Evolutionary conservation across 2,797 vertebrate genomes (phyloP).

Genomic region (Anolis apletophallus): DNA sequence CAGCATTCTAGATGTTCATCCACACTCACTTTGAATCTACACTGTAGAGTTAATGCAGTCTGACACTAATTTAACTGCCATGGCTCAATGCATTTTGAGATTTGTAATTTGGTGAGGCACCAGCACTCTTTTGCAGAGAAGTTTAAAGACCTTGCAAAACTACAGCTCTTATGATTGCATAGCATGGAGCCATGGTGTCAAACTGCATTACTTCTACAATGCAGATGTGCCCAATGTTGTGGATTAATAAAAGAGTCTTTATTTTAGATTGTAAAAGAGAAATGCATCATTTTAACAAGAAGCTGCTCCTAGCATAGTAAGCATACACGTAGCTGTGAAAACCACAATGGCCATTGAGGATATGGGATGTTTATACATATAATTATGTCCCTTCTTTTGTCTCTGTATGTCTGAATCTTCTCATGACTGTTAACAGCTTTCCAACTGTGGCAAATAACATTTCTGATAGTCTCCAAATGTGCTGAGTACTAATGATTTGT

Average conservation of each 20-base stretch:
- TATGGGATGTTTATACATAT: conserved; percentile 2
- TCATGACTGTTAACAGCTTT: conserved; percentile 10
- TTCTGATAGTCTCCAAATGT: conserved; percentile 16
- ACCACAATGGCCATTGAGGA: background rate
- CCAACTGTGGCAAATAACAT: conserved; percentile 7
- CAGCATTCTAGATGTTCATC: background rate
- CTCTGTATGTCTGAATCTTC: conserved; percentile 14
- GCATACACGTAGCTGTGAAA: background rate
- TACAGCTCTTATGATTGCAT: no score
- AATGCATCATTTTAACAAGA: background rate
- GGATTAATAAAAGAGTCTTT: no score
- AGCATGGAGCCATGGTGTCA: no score
- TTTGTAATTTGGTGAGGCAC: no score
- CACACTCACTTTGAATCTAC: background rate
- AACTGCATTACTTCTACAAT: no score
- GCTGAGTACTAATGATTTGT: conserved; percentile 8
- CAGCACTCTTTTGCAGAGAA: no score
- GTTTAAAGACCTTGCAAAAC: no score
- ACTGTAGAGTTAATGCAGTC: no score
- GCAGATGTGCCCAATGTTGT: no score
- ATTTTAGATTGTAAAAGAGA: background rate
- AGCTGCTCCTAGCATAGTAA: background rate
- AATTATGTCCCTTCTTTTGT: conserved; percentile 19
- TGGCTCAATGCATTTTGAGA: no score
- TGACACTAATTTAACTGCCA: no score